Evolutionary conservation across 2,113 vertebrate genomes (phyloP), one percentile per base, ranked within the genome.

Genomic region (Catharus fuscescens): DNA sequence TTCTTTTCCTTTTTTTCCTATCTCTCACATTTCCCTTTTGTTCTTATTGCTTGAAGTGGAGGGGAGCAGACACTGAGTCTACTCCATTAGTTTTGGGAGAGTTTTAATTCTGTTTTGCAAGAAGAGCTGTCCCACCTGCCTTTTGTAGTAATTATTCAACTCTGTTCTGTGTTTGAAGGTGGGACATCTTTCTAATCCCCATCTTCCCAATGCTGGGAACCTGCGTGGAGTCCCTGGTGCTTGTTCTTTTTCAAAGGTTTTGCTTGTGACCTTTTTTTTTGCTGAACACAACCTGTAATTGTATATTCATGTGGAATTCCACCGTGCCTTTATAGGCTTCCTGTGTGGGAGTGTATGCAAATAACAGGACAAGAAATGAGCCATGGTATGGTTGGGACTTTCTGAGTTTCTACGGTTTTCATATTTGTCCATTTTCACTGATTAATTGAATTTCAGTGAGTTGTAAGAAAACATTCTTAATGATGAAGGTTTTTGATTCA

Each of bases 241-340:
- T 56, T 83, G 19, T 81, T 66, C 29, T 76, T 71, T 84, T 45
- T 73, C 38, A 80, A 83, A 93, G 65, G 40, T 86, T 94, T 93
- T 97, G 31, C 79, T 70, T 6, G 2, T 84, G 93, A 81, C 79
- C 74, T 74, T 8, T 57, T 90, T 94, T 72, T 80, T 64, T 59
- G 10, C 61, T 91, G 78, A 95, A 84, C 66, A 26, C 45, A 65
- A 83, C 72, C 83, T 91, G 74, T 90, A 91, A 88, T 74, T 94
- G 76, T 92, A 84, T 92, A 93, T 79, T 92, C 70, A 64, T 80
- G 50, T 93, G 89, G 93, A 93, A 90, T 71, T 88, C 53, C 62
- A 53, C 71, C 1, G 2, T 18, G 53, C 36, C 20, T 11, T 67
- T 80, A 14, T 24, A 57, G 69, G 12, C 48, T 92, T 23, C 44